Evolutionary conservation across 2,888 invertebrate species (phyloP).

Genomic region (Ophion obscuratus): DNA sequence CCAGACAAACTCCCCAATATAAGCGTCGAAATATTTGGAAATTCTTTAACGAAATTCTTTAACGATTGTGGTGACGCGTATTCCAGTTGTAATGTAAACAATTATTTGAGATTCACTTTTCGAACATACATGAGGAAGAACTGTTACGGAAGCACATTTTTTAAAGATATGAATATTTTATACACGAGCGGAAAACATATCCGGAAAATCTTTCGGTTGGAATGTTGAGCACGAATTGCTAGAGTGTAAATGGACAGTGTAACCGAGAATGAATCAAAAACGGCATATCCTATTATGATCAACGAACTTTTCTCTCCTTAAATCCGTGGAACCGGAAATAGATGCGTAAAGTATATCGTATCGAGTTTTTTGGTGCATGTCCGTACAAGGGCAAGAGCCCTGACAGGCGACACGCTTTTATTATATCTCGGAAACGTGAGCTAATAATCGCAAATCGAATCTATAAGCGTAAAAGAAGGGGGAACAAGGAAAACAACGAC

Average conservation of each 20-base stretch:
- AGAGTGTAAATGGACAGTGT: background rate
- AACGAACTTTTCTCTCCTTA: background rate
- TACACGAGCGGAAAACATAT: background rate
- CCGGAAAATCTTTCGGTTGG: background rate
- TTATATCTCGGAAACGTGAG: background rate
- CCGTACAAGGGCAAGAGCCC: background rate
- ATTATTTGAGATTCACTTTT: background rate
- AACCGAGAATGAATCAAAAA: background rate
- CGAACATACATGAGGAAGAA: background rate
- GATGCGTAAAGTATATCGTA: background rate
- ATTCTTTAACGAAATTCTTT: background rate
- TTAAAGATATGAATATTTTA: too few relatives aligned
- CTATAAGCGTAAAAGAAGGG: background rate
- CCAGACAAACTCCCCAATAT: too few relatives aligned
- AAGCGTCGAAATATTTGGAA: too few relatives aligned
- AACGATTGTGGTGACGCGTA: background rate
- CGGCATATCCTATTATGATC: background rate
- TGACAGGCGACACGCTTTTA: background rate
- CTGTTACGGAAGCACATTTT: background rate
- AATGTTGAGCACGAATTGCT: background rate
- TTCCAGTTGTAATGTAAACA: background rate
- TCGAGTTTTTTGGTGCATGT: background rate
- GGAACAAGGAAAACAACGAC: background rate
- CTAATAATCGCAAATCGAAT: background rate
- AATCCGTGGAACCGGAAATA: background rate